These are phyloP conservation scores for Lacanobia oleracea DNA, from an alignment of 2,888 invertebrate genomes.

Conservation along the genomic window DNA sequence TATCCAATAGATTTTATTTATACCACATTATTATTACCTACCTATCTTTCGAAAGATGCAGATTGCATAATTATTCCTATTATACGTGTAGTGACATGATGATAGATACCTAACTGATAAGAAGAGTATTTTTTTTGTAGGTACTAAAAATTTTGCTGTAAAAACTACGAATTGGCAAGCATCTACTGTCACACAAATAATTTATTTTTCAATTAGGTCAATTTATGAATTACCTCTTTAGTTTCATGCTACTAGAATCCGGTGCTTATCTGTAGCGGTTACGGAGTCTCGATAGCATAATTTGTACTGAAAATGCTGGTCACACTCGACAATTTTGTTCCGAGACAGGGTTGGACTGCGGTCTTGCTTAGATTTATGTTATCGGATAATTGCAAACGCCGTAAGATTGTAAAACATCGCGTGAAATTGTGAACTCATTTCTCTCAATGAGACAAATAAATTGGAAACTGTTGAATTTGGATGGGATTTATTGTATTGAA, in stretches of 20 bases:
- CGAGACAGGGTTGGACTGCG: no score
- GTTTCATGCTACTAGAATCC: neutral
- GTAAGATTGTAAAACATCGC: no score
- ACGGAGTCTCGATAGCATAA: neutral
- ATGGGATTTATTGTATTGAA: no score
- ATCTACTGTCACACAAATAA: neutral
- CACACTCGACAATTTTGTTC: no score
- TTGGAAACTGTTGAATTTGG: no score
- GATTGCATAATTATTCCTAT: constrained; percentile 6
- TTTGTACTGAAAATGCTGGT: neutral
- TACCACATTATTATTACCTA: constrained; percentile 7
- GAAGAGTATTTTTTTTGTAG: neutral
- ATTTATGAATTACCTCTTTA: neutral
- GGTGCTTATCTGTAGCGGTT: neutral
- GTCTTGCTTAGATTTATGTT: neutral
- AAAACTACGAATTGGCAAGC: neutral
- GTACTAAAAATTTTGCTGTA: neutral
- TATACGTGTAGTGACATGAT: constrained; percentile 7
- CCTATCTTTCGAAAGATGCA: constrained; percentile 11
- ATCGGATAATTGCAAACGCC: no score
- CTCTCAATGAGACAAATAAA: no score
- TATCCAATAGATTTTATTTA: constrained; percentile 16
- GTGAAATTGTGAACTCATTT: no score
- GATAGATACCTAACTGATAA: constrained; percentile 1
- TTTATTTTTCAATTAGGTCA: neutral